Evolutionary conservation across 2,888 invertebrate genomes (phyloP).

Genomic region (Nycteola revayana): DNA sequence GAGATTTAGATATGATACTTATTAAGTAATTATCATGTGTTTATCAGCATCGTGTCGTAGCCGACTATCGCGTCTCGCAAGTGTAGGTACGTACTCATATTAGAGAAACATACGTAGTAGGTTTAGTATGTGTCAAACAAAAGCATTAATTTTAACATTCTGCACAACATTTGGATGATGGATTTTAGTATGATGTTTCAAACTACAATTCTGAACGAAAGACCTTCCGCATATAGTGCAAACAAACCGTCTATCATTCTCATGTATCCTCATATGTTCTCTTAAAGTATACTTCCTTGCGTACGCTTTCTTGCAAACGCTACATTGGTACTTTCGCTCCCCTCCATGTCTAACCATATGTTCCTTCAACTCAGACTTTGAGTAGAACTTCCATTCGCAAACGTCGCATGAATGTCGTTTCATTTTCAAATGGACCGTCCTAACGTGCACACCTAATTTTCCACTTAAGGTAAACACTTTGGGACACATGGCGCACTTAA

Average conservation of each 20-base stretch:
- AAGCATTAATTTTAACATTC: slow-evolving; percentile 18
- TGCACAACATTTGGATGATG: slow-evolving; percentile 49
- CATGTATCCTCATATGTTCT: slow-evolving; percentile 70
- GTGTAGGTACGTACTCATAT: too few relatives aligned
- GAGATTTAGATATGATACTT: too few relatives aligned
- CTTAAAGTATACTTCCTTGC: slow-evolving; percentile 68
- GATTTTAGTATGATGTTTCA: slow-evolving; percentile 64
- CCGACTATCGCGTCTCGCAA: too few relatives aligned
- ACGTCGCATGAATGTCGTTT: slow-evolving; percentile 69
- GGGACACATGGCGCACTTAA: slow-evolving; percentile 62
- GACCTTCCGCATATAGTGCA: slow-evolving; percentile 61
- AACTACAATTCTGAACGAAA: slow-evolving; percentile 67
- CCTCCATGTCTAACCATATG: slow-evolving; percentile 80
- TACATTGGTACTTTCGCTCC: slow-evolving; percentile 73
- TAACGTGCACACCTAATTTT: slow-evolving; percentile 59
- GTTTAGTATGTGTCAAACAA: too few relatives aligned
- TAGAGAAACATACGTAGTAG: too few relatives aligned
- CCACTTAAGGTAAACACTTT: slow-evolving; percentile 66
- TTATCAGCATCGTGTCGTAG: too few relatives aligned
- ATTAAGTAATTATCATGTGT: too few relatives aligned
- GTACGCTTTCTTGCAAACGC: slow-evolving; percentile 75
- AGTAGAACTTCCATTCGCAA: slow-evolving; percentile 80
- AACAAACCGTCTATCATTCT: slow-evolving; percentile 62
- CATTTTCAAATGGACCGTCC: slow-evolving; percentile 68
- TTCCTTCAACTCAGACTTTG: slow-evolving; percentile 76